Base-by-base conservation (phyloP, 2,888 invertebrate genomes). In the Drosophila imparisetae region DNA sequence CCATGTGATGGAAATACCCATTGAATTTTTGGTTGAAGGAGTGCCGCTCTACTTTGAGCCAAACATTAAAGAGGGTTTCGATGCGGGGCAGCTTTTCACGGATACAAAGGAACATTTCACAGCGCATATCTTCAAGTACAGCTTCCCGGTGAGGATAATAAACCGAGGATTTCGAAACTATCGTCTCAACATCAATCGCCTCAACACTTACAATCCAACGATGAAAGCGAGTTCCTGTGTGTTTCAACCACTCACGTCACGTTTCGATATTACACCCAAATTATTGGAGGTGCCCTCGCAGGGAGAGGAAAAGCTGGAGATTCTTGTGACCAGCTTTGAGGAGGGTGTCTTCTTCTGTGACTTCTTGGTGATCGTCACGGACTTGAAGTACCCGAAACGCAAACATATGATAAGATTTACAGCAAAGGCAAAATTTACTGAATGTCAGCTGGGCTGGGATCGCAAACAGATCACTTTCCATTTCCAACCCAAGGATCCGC, bases 21-120 rank as follows among this genome's bases (percentile, higher is more conserved):
- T 93, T 4, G 80, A 74, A 2, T 89, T 85, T 38, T 52, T 80
- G 18, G 85, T 92, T 1, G 87, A 90, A 59, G 92, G 92, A 0
- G 83, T 91, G 8, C 92, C 92, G 0, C 71, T 92, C 10, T 76
- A 73, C 21, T 90, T 92, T 48, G 79, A 89, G 15, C 92, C 92
- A 3, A 71, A 92, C 42, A 78, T 93, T 1, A 81, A 69, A 4
- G 58, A 81, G 0, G 86, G 83, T 5, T 70, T 90, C 10, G 72
- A 92, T 64, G 77, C 83, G 5, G 92, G 92, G 1, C 40, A 53
- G 0, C 54, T 92, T 30, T 81, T 89, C 4, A 86, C 82, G 34
- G 90, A 81, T 30, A 80, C 80, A 0, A 77, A 75, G 50, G 73
- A 81, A 8, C 66, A 84, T 29, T 84, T 80, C n/a, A 48, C 63